Conservation (phyloP, 2,113 vertebrate genomes). For the Sardina pilchardus region DNA sequence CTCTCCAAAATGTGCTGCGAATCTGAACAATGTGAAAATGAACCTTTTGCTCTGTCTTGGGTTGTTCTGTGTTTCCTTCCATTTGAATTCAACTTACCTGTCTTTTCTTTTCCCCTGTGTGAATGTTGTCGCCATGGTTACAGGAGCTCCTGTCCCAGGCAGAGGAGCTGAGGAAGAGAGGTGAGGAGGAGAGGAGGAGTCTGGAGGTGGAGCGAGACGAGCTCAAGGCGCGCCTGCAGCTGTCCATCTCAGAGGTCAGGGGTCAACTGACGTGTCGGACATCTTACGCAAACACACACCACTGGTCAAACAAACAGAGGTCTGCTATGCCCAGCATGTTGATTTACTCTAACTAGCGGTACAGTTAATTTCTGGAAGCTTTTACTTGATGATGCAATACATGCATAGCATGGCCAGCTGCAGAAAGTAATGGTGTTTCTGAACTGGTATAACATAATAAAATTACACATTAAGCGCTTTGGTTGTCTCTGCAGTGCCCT, state of each 20-base stretch:
- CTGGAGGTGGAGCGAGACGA: slow-evolving; percentile 80
- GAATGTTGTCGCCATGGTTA: slow-evolving; percentile 45
- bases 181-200: slow-evolving; percentile 71
- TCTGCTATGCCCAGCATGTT: neutral
- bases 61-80: neutral
- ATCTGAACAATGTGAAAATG: too few species aligned
- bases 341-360: neutral
- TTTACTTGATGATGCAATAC: neutral
- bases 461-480: too few species aligned
- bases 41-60: too few species aligned
- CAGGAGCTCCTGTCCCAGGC: slow-evolving; percentile 74
- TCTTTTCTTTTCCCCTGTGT: neutral
- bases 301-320: neutral
- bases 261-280: neutral
- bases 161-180: slow-evolving; percentile 80
- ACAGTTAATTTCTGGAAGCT: neutral
- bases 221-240: slow-evolving; percentile 76
- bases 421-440: too few species aligned
- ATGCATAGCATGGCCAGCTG: neutral
- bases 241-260: slow-evolving; percentile 80
- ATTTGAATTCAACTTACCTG: neutral
- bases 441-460: too few species aligned
- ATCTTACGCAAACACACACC: neutral
- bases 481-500: too few species aligned
- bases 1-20: neutral